Base-by-base conservation (phyloP, 2,888 invertebrate genomes). In the Himalopsyche anomala region DNA sequence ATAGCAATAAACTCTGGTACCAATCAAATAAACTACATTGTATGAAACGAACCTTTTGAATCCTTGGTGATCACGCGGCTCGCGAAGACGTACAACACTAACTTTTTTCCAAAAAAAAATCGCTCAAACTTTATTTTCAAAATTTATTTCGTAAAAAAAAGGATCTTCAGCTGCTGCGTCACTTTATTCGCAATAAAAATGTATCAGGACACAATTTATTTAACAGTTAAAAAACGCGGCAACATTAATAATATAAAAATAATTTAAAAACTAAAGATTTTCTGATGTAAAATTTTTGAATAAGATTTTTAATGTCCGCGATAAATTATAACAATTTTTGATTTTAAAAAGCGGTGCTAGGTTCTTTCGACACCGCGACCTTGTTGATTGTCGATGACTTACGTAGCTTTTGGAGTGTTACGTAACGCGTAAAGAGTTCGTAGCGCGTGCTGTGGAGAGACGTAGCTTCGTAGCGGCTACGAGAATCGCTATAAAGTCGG, bases 401-500 rank as follows among this genome's bases (percentile, higher is more conserved):
- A 36, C 74, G 74, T 74, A 74, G 74, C 74, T 74, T 74, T 74
- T 74, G 74, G 6, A 74, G 74, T 1, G 74, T 74, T 74, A 74
- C 36, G 74, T 74, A 74, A 74, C 74, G 74, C 74, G 74, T 74
- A 12, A n/a, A 36, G 74, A 74, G 74, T 74, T 19, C 74, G 38
- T 36, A 74, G 74, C 74, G 74, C 74, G 74, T 36, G 74, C 74
- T 74, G 74, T 74, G 74, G 74, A 74, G 74, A 36, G 74, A 74
- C 74, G 74, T 74, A 74, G 74, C 38, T 36, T 36, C 74, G 36
- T 12, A 36, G 74, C 74, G 74, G 74, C 74, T 74, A 38, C 74
- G 74, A 36, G 74, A 74, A 74, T 74, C 74, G 74, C 74, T 74
- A 74, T 74, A 74, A 74, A 74, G 74, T 74, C 74, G 74, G 36